Evolutionary conservation across 1,140 invertebrate species (phyloP).

Genomic region (Probaryconus sp.): DNA sequence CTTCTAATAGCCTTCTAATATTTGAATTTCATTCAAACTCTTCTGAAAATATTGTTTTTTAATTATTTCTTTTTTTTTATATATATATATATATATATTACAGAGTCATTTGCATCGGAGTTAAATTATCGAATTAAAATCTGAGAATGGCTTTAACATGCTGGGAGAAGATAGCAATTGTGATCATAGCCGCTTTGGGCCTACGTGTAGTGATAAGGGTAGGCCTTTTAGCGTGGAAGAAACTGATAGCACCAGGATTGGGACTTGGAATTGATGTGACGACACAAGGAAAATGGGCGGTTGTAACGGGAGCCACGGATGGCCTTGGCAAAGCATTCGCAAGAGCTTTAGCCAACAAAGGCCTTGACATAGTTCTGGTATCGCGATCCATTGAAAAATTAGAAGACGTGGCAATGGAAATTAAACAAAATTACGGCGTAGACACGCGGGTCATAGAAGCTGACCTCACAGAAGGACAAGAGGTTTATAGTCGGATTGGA

Average conservation of each 20-base stretch:
- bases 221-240: conserved; percentile 70
- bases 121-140: conserved; percentile 3
- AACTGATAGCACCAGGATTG: conserved; percentile 70
- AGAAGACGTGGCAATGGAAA: conserved; percentile 87
- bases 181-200: conserved; percentile 67
- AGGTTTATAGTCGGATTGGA: conserved; percentile 88
- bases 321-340: conserved; percentile 95
- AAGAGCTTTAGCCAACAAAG: conserved; percentile 86
- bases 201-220: conserved; percentile 65
- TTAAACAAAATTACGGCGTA: conserved; percentile 87
- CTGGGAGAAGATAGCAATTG: conserved; percentile 73
- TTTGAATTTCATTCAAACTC: not conserved
- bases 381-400: conserved; percentile 92
- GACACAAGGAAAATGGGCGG: conserved; percentile 78
- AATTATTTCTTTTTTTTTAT: too few relatives aligned
- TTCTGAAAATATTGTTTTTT: conserved; percentile 1
- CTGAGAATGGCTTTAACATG: conserved; percentile 71
- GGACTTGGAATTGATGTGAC: conserved; percentile 69
- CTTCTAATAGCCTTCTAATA: too few relatives aligned
- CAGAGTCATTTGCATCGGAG: not conserved
- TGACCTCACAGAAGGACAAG: conserved; percentile 87
- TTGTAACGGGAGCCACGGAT: conserved; percentile 94
- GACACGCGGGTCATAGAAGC: conserved; percentile 89
- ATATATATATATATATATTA: too few relatives aligned
- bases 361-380: conserved; percentile 92